Evolutionary conservation across 2,888 invertebrate species (phyloP), one percentile per base, ranked within the genome.

Genomic region (Calliphora vomitoria): DNA sequence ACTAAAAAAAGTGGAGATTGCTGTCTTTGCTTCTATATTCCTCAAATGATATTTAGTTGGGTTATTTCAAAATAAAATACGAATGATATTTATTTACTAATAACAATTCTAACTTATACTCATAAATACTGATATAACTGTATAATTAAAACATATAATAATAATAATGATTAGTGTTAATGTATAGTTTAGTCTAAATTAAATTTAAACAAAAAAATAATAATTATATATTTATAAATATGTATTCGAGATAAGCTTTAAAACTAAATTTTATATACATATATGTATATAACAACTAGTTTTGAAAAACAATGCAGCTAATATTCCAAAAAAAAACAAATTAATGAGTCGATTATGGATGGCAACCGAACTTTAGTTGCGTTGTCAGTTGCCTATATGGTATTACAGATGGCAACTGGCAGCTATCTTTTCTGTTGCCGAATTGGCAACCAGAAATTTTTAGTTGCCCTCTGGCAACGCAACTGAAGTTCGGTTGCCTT

Each of bases 161-260:
- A 35, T 25, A 53, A 15, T n/a, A 55, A 53, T 18, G 15, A 20
- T 72, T 79, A 79, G 71, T 8, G 11, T 78, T 83, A 78, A 71
- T 66, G 83, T 71, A 84, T 58, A 79, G 38, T 72, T 84, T 72
- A 84, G 79, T 58, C 38, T 68, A 74, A 66, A 35, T 71, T 69
- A 71, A 78, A 84, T 62, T 62, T 41, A 72, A 69, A 55, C n/a
- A 13, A 58, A 13, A 68, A 38, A 44, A 47, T 10, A 74, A 20
- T 47, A 35, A 74, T 15, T 18, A 25, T 25, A 55, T 20, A 53
- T 38, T 74, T 60, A 68, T 79, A 55, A 15, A 11, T 78, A 60
- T 81, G 41, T 81, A 74, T 66, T 81, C 20, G 64, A 82, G 47
- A 66, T 76, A 69, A 76, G 76, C 82, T 82, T 82, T 60, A 76